These are phyloP conservation scores for Megalurothrips usitatus DNA, from an alignment of 2,888 invertebrate species.

Conservation along the genomic window DNA sequence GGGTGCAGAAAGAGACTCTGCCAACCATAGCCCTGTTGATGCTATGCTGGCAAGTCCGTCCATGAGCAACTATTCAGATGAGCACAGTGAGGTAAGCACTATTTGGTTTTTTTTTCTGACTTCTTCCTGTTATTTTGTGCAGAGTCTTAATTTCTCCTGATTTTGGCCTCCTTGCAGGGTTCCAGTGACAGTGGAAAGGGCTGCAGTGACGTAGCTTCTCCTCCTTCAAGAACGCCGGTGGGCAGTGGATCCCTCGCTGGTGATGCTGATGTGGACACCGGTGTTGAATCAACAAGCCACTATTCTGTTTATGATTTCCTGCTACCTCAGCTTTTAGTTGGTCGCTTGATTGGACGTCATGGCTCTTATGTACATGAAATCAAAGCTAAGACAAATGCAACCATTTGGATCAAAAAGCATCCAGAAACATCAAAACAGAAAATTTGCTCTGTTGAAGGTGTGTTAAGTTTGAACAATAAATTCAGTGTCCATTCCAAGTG, in stretches of 20 bases:
- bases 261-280: constrained; percentile 34
- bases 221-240: constrained; percentile 53
- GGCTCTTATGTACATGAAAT: constrained; percentile 78
- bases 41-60: constrained; percentile 65
- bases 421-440: constrained; percentile 68
- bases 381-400: constrained; percentile 71
- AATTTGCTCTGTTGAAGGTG: constrained; percentile 79
- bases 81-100: constrained; percentile 58
- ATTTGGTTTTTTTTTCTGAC: constrained; percentile 15
- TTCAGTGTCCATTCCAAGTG: constrained; percentile 1
- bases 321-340: constrained; percentile 66
- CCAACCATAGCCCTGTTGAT: constrained; percentile 68
- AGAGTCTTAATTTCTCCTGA: background rate
- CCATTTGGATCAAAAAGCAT: constrained; percentile 73
- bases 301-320: constrained; percentile 62
- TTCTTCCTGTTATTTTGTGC: constrained; percentile 17
- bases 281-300: background rate
- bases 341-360: constrained; percentile 79
- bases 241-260: constrained; percentile 48
- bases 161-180: constrained; percentile 49
- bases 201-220: constrained; percentile 66
- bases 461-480: constrained; percentile 34
- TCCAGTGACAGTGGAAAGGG: constrained; percentile 83
- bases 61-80: constrained; percentile 64
- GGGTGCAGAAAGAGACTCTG: constrained; percentile 59